Base-by-base conservation (phyloP, 2,888 invertebrate species). In the Cerastoderma edule region DNA sequence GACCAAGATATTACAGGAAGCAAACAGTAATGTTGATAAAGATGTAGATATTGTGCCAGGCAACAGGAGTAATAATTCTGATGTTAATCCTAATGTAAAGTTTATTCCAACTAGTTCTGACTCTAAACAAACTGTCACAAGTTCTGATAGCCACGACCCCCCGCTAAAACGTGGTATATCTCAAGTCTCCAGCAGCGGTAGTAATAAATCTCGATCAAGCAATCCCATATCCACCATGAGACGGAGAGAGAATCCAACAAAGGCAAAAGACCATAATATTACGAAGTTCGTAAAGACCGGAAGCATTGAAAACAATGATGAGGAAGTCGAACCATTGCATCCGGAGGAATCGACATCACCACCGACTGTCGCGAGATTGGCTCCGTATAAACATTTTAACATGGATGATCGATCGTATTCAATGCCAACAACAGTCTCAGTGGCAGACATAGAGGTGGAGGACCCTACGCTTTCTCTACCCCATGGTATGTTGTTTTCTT, bases 361-460 rank as follows among this genome's bases (percentile, higher is more conserved):
- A 5, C 39, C 64, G 8, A 32, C 68, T 19, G 24, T 39, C 3
- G 44, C 22, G 6, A 57, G 53, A 28, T 10, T 28, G 16, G 63
- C 67, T 54, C 48, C 54, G 33, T 56, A 63, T 0, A 46, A 39
- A n/a, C 48, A 65, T n/a, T 39, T 67, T 24, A 57, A 32, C 22
- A 39, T 48, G 4, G 72, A 73, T 44, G 65, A 72, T 27, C 32
- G 69, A 1, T 54, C 66, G 16, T 56, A 57, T 19, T 69, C 72
- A n/a, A 35, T 73, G 35, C 67, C 66, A n/a, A 50, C 50, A 3
- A 75, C 80, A 4, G 71, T 80, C 1, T 80, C 80, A 6, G 68
- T 80, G 56, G 73, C 73, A 44, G 80, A 80, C 67, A 80, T 80
- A 28, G 66, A 72, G 67, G 65, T 80, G 44, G 80, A 80, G 24